Conservation (phyloP, 2,888 invertebrate species). For the Colletes collaris region DNA sequence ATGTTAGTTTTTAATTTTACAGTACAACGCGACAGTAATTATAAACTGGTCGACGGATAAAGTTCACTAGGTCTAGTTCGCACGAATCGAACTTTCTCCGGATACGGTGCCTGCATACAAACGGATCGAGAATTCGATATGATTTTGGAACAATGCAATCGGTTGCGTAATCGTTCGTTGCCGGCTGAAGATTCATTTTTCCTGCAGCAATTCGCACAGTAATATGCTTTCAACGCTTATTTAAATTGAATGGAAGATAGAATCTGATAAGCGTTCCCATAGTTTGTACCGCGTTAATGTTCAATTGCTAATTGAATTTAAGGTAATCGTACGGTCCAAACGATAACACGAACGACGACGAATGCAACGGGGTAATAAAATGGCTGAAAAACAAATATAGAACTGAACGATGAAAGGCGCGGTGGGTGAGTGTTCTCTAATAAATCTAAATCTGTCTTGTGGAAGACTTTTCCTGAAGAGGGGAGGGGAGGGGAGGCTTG, state of each 20-base stretch:
- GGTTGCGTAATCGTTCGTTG: conserved; percentile 13
- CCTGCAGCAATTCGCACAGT: background rate
- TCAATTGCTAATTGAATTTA: too few species aligned
- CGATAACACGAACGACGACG: background rate
- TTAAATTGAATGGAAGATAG: conserved; percentile 23
- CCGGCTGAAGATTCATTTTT: background rate
- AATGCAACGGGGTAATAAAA: conserved; percentile 5
- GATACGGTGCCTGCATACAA: conserved; percentile 21
- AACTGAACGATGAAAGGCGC: conserved; percentile 19
- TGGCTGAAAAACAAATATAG: background rate
- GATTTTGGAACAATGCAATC: conserved; percentile 25
- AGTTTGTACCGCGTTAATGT: conserved; percentile 10
- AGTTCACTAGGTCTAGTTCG: conserved; percentile 37
- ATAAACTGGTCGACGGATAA: conserved; percentile 15
- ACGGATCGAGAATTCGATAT: conserved; percentile 2
- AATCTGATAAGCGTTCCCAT: conserved; percentile 28
- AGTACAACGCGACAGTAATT: too few species aligned
- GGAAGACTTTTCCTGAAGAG: conserved; percentile 16
- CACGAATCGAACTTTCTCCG: conserved; percentile 34
- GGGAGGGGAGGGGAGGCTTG: background rate
- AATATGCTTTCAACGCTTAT: background rate
- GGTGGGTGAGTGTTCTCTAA: conserved; percentile 2
- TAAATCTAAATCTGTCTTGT: conserved; percentile 41
- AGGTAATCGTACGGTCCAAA: background rate
- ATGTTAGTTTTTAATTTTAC: too few species aligned